Conservation (phyloP, 2,888 invertebrate genomes). For the Perizoma flavofasciatum region DNA sequence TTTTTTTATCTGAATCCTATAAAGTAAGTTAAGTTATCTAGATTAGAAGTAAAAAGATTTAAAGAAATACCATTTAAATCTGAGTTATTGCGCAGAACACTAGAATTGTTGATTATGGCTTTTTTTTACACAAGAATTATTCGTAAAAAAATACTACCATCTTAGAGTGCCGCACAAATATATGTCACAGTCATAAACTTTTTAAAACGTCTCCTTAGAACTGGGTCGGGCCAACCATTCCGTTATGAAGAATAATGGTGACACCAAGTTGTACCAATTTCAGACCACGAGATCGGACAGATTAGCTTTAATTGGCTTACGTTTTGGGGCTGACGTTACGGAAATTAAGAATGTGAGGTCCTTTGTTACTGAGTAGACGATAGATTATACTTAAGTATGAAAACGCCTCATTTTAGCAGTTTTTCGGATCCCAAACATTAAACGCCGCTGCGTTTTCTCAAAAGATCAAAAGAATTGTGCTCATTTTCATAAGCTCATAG, state of each 20-base stretch:
- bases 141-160: constrained; percentile 21
- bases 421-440: too few relatives aligned
- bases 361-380: background rate
- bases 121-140: background rate
- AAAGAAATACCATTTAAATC: too few relatives aligned
- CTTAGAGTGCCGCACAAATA: constrained; percentile 26
- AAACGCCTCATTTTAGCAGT: too few relatives aligned
- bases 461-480: too few relatives aligned
- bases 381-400: too few relatives aligned
- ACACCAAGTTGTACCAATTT: constrained; percentile 15
- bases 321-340: constrained; percentile 2
- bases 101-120: too few relatives aligned
- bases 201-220: constrained; percentile 17
- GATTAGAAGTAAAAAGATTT: too few relatives aligned
- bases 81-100: too few relatives aligned
- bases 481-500: too few relatives aligned
- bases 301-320: constrained; percentile 26
- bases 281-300: constrained; percentile 12
- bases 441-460: too few relatives aligned
- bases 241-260: constrained; percentile 27
- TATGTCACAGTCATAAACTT: constrained; percentile 27
- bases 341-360: constrained; percentile 8
- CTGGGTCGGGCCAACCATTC: constrained; percentile 17
- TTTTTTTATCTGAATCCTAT: too few relatives aligned
- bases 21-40: too few relatives aligned